Evolutionary conservation across 2,113 vertebrate species (phyloP).

Genomic region (Emydura subglobosa): DNA sequence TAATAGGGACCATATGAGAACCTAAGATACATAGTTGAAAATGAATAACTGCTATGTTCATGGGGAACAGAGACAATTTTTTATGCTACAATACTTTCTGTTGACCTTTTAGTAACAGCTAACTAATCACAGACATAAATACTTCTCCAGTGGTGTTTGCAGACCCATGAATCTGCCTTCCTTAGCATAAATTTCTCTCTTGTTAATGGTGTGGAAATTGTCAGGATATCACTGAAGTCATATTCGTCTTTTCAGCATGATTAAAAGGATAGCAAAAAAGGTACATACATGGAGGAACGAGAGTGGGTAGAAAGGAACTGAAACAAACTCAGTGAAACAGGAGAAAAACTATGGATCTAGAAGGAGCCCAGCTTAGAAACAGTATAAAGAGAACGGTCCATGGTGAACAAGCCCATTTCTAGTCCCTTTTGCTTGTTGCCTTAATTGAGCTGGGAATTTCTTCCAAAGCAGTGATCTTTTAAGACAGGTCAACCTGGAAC

Average conservation of each 20-base stretch:
- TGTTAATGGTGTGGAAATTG: neutral
- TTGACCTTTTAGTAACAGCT: neutral
- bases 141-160: no score
- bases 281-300: no score
- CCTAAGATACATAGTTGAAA: neutral
- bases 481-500: neutral
- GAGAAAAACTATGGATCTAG: neutral
- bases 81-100: neutral
- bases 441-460: neutral
- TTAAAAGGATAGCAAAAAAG: neutral
- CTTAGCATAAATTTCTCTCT: neutral
- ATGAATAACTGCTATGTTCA: neutral
- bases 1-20: neutral
- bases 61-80: neutral
- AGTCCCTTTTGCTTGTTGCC: neutral
- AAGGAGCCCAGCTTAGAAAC: neutral
- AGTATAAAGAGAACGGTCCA: neutral
- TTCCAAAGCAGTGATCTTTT: neutral
- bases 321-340: neutral
- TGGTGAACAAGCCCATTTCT: neutral
- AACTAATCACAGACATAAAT: neutral
- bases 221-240: neutral
- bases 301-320: neutral
- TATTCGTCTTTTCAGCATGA: neutral
- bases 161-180: neutral